Evolutionary conservation across 2,797 vertebrate species (phyloP).

Genomic region (Heterohyrax brucei): DNA sequence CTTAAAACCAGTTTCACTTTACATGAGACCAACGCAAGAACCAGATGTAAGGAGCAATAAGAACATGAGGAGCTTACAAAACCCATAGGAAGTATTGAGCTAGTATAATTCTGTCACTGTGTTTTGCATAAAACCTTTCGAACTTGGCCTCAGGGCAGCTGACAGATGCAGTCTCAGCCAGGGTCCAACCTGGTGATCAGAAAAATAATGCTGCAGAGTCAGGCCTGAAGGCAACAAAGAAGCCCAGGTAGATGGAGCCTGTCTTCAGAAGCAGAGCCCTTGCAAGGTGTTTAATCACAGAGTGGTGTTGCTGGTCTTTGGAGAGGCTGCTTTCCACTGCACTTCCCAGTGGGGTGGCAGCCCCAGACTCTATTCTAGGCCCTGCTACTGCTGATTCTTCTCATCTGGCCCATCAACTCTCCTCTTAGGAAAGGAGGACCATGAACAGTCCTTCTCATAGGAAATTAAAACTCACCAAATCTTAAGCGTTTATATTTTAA

Average conservation of each 20-base stretch:
- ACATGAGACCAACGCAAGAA: background rate
- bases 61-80: background rate
- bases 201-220: background rate
- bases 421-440: background rate
- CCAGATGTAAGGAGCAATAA: background rate
- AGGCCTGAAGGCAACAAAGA: background rate
- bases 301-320: background rate
- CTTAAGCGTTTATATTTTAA: background rate
- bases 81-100: background rate
- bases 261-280: background rate
- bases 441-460: background rate
- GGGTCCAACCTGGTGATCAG: no score
- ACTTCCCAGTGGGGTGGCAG: background rate
- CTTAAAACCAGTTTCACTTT: background rate
- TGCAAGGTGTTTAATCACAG: background rate
- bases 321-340: background rate
- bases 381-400: no score
- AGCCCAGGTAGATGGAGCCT: background rate
- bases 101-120: background rate
- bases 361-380: background rate
- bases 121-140: background rate
- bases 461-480: background rate
- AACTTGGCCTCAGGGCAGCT: background rate
- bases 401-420: background rate
- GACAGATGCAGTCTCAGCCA: background rate